phyloP scores from a whole-genome alignment of 1,140 invertebrate species.

The Bacillus rossius region DNA sequence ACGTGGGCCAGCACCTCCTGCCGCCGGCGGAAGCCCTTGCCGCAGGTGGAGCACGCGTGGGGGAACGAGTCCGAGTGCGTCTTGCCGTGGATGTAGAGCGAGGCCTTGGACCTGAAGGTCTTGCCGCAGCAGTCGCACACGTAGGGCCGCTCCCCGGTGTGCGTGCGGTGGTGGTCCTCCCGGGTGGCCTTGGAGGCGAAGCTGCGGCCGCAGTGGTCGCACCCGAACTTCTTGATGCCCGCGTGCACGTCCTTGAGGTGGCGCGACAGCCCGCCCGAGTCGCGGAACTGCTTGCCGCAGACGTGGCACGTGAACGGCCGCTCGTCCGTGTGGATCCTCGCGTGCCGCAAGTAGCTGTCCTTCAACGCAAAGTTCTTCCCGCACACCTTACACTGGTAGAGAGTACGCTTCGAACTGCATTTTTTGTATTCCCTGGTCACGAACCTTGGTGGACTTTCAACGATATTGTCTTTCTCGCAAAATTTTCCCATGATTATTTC shows the following conservation, averaged over 20 bases:
- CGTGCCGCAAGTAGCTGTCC: conserved; percentile 38
- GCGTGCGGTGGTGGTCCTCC: conserved; percentile 53
- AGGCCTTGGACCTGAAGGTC: conserved; percentile 47
- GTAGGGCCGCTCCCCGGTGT: conserved; percentile 55
- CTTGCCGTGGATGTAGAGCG: conserved; percentile 49
- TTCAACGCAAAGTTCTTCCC: conserved; percentile 3
- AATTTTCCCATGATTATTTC: no score
- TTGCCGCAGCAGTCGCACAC: conserved; percentile 53
- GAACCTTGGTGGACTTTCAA: not conserved
- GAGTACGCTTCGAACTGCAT: not conserved
- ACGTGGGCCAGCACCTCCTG: conserved; percentile 51
- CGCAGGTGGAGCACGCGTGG: conserved; percentile 43
- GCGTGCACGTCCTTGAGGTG: conserved; percentile 60
- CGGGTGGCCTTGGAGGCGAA: conserved; percentile 48
- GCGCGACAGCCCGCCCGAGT: conserved; percentile 53
- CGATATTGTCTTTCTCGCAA: no score
- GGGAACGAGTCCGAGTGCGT: conserved; percentile 46
- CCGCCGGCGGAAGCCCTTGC: conserved; percentile 46
- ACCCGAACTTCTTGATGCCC: conserved; percentile 50
- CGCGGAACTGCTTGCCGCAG: conserved; percentile 53
- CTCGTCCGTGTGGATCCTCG: conserved; percentile 46
- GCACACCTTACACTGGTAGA: conserved; percentile 4
- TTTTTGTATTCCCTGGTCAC: not conserved
- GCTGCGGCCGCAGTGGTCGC: conserved; percentile 48
- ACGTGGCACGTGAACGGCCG: conserved; percentile 34